Conservation (phyloP, 2,797 vertebrate species). For the Sebastes trivittatus region DNA sequence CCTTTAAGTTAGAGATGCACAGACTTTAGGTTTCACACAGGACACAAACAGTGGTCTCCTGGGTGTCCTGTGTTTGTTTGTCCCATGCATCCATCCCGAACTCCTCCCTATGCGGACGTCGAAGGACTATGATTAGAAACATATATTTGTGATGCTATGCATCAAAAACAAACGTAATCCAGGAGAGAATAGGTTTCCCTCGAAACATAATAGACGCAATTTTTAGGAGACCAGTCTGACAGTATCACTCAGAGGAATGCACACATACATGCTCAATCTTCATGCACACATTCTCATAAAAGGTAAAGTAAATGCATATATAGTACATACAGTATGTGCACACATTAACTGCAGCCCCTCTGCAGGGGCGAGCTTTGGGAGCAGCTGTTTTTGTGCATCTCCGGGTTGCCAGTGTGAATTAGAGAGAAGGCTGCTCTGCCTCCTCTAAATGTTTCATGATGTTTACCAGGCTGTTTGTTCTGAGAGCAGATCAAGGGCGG, state of each 20-base stretch:
- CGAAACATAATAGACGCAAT: background rate
- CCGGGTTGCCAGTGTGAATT: conserved; percentile 77
- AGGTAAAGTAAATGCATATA: background rate
- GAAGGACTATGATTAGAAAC: too few relatives aligned
- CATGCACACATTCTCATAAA: background rate
- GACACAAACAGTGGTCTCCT: too few relatives aligned
- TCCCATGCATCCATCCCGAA: accelerated
- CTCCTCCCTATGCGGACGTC: too few relatives aligned
- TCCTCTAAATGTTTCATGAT: conserved; percentile 87
- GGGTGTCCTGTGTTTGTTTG: too few relatives aligned
- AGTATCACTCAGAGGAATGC: background rate
- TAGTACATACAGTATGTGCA: background rate
- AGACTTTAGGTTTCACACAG: too few relatives aligned
- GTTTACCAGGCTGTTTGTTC: conserved; percentile 86
- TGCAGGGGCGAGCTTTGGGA: conserved; percentile 61
- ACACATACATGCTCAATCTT: background rate
- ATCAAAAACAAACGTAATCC: background rate
- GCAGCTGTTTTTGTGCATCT: conserved; percentile 77
- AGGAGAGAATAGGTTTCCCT: background rate
- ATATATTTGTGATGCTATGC: background rate
- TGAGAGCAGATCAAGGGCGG: conserved; percentile 82
- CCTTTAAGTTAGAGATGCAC: too few relatives aligned
- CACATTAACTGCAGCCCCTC: conserved; percentile 28
- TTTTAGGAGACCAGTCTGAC: background rate
- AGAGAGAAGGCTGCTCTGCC: conserved; percentile 79